phyloP scores from a whole-genome alignment of 1,140 invertebrate genomes.

The Polypedilum pembai region DNA sequence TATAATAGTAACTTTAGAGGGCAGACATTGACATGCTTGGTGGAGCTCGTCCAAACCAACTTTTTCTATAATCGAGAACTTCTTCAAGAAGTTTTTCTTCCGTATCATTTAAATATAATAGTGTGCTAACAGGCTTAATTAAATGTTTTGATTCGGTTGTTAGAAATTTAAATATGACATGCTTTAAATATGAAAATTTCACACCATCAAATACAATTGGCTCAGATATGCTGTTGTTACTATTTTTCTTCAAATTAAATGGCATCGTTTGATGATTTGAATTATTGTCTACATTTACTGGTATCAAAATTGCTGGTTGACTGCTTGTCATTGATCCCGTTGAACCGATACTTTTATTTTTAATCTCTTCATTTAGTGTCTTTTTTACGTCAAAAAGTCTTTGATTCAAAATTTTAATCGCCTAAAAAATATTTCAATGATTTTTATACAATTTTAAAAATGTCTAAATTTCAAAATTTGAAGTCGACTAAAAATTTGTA shows the following conservation, averaged over 20 bases:
- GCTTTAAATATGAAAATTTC: constrained; percentile 71
- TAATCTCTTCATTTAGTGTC: constrained; percentile 78
- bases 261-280: neutral
- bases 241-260: neutral
- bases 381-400: constrained; percentile 82
- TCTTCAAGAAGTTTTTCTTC: constrained; percentile 82
- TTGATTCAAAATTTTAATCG: constrained; percentile 80
- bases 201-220: constrained; percentile 49
- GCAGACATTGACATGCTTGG: constrained; percentile 31
- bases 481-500: no score
- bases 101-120: constrained; percentile 75
- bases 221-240: constrained; percentile 29
- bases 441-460: constrained; percentile 22
- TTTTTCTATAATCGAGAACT: constrained; percentile 80
- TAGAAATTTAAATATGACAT: constrained; percentile 86
- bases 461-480: neutral
- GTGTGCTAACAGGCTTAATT: constrained; percentile 75
- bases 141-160: constrained; percentile 84
- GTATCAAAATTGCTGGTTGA: constrained; percentile 33
- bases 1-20: neutral
- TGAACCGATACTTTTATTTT: constrained; percentile 46
- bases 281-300: constrained; percentile 29
- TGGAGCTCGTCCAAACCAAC: constrained; percentile 67
- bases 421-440: constrained; percentile 48
- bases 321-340: constrained; percentile 35